Conservation (phyloP, 2,888 invertebrate genomes). For the Phortica magna region DNA sequence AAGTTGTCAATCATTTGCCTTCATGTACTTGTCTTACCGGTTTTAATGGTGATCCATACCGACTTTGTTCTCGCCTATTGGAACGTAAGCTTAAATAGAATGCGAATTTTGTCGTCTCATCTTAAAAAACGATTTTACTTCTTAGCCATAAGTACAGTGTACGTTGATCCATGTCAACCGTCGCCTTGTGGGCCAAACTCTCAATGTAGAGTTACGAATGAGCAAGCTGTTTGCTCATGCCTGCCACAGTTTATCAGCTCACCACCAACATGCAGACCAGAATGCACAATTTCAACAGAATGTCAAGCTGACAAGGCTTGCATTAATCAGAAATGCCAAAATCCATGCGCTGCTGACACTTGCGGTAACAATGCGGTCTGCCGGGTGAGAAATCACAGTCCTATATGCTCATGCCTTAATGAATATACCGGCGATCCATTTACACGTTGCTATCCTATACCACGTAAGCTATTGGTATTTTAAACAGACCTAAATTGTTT, state of each 20-base stretch:
- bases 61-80: slow-evolving; percentile 79
- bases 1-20: slow-evolving; percentile 86
- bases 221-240: slow-evolving; percentile 87
- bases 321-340: slow-evolving; percentile 85
- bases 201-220: slow-evolving; percentile 84
- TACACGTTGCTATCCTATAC: slow-evolving; percentile 80
- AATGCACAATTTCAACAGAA: slow-evolving; percentile 88
- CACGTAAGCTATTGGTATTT: slow-evolving; percentile 72
- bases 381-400: slow-evolving; percentile 87
- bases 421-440: slow-evolving; percentile 89
- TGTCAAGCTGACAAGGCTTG: slow-evolving; percentile 87
- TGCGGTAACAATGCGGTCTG: slow-evolving; percentile 85
- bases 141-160: slow-evolving; percentile 72
- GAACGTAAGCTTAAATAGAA: slow-evolving; percentile 80
- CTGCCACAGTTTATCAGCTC: slow-evolving; percentile 85
- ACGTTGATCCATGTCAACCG: slow-evolving; percentile 82
- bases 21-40: slow-evolving; percentile 84
- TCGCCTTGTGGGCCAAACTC: slow-evolving; percentile 88
- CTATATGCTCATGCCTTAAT: slow-evolving; percentile 85
- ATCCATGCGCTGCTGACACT: slow-evolving; percentile 85
- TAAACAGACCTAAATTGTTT: neutral
- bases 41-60: slow-evolving; percentile 87
- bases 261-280: slow-evolving; percentile 88
- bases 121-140: slow-evolving; percentile 38
- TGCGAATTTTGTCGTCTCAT: slow-evolving; percentile 47